Evolutionary conservation across 1,140 invertebrate genomes (phyloP).

Genomic region (Macrobrachium rosenbergii): DNA sequence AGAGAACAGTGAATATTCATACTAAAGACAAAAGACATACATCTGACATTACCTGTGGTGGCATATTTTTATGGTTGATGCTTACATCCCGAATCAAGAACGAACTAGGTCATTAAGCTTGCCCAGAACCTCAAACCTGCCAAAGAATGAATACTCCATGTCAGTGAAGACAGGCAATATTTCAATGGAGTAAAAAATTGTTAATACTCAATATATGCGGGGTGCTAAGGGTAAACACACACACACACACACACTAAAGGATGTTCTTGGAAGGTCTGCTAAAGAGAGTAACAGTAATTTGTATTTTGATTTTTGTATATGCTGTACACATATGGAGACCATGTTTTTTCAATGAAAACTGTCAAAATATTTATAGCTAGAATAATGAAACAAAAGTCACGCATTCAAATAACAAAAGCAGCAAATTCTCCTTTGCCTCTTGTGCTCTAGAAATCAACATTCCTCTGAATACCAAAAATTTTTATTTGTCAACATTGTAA

Average conservation of each 20-base stretch:
- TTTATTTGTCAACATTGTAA: neutral
- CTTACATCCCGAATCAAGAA: conserved; percentile 92
- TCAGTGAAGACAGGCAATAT: neutral
- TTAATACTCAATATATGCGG: neutral
- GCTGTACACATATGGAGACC: too few relatives aligned
- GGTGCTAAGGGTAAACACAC: neutral
- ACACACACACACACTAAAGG: too few relatives aligned
- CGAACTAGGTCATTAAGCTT: conserved; percentile 92
- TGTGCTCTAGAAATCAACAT: too few relatives aligned
- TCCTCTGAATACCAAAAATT: neutral
- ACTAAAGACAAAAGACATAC: conserved; percentile 76
- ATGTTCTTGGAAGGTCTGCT: too few relatives aligned
- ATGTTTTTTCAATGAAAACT: too few relatives aligned
- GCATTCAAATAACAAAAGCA: neutral
- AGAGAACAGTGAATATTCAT: neutral
- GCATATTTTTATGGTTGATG: conserved; percentile 86
- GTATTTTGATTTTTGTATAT: too few relatives aligned
- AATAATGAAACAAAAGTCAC: too few relatives aligned
- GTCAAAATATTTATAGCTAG: too few relatives aligned
- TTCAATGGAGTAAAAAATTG: neutral
- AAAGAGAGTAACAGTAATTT: too few relatives aligned
- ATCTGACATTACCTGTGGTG: conserved; percentile 69
- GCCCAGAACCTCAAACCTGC: conserved; percentile 76
- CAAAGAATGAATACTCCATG: conserved; percentile 31
- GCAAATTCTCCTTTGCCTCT: neutral